phyloP scores from a whole-genome alignment of 1,140 invertebrate genomes.

The Probaryconus sp. region DNA sequence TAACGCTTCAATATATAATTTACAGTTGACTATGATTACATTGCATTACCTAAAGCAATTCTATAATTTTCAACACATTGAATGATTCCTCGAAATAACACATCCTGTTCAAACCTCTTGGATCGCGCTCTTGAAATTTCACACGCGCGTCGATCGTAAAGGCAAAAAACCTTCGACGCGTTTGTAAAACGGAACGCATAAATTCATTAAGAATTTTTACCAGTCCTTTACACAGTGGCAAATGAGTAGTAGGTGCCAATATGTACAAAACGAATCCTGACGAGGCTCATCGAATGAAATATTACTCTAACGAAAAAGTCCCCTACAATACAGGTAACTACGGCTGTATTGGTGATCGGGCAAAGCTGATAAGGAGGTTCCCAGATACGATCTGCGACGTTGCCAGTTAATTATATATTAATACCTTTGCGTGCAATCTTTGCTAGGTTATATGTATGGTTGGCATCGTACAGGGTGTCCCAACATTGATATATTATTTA shows the following conservation, averaged over 20 bases:
- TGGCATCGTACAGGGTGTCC: constrained; percentile 53
- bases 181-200: constrained; percentile 19
- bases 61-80: constrained; percentile 29
- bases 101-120: constrained; percentile 19
- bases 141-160: constrained; percentile 28
- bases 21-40: constrained; percentile 49
- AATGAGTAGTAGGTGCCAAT: constrained; percentile 35
- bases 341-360: constrained; percentile 60
- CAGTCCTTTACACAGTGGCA: constrained; percentile 4
- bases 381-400: constrained; percentile 74
- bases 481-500: constrained; percentile 54
- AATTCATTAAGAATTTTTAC: constrained; percentile 30
- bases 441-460: constrained; percentile 55
- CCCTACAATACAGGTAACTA: constrained; percentile 63
- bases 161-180: constrained; percentile 13
- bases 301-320: constrained; percentile 34
- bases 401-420: constrained; percentile 78
- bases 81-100: constrained; percentile 50
- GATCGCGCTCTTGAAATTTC: constrained; percentile 16
- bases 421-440: constrained; percentile 75
- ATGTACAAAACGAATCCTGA: constrained; percentile 32
- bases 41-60: constrained; percentile 42
- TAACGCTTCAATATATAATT: no score
- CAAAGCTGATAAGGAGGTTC: constrained; percentile 69
- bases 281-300: constrained; percentile 31